These are phyloP conservation scores for Drosophila maculinotata DNA, from an alignment of 2,888 invertebrate species.

Conservation along the genomic window DNA sequence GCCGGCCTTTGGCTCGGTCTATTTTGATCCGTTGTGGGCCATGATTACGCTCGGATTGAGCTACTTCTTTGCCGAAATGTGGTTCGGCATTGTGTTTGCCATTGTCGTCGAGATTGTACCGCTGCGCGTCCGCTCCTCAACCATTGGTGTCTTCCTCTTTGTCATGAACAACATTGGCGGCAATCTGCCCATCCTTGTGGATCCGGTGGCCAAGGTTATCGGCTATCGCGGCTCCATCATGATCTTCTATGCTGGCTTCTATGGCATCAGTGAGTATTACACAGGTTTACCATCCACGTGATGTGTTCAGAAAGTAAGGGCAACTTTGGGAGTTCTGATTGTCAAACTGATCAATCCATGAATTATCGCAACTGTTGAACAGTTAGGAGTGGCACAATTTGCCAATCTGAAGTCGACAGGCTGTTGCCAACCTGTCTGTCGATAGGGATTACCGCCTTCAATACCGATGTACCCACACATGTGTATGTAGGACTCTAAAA, in stretches of 20 bases:
- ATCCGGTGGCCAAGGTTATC: slow-evolving; percentile 92
- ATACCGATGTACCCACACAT: too few relatives aligned
- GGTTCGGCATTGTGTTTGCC: slow-evolving; percentile 96
- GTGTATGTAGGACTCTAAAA: too few relatives aligned
- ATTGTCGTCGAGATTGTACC: slow-evolving; percentile 96
- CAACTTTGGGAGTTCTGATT: not conserved
- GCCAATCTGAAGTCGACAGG: too few relatives aligned
- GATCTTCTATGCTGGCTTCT: slow-evolving; percentile 95
- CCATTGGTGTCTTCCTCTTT: slow-evolving; percentile 94
- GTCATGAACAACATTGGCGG: slow-evolving; percentile 97
- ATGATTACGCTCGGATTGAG: slow-evolving; percentile 95
- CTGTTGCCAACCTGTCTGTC: too few relatives aligned
- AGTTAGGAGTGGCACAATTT: too few relatives aligned
- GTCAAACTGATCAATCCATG: too few relatives aligned
- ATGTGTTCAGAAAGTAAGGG: not conserved
- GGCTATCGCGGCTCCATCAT: slow-evolving; percentile 94
- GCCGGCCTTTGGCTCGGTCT: slow-evolving; percentile 94
- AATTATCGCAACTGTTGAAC: too few relatives aligned
- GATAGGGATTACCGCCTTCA: too few relatives aligned
- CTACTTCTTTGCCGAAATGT: slow-evolving; percentile 97
- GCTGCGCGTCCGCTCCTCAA: slow-evolving; percentile 91
- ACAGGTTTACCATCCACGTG: not conserved
- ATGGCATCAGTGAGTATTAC: slow-evolving; percentile 89
- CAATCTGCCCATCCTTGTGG: slow-evolving; percentile 94
- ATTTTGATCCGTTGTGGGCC: slow-evolving; percentile 92